Percentiles rank a stretch among this genome's conserved stretches.
Evolutionary conservation across 2,888 invertebrate species (phyloP).

Genomic region (Drosophila multiciliata): DNA sequence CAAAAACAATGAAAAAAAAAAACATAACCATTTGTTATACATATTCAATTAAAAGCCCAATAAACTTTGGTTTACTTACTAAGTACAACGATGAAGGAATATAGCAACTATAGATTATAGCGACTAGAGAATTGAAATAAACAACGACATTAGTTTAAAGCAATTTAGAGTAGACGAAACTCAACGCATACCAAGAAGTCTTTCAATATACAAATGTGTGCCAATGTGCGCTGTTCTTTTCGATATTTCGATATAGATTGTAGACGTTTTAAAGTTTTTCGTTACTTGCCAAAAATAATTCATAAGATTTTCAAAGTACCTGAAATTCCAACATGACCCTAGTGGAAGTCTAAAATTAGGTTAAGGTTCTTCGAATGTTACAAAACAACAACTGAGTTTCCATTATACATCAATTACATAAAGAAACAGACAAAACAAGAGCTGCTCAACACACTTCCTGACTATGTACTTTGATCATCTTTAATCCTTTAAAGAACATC

Average conservation of each 20-base stretch:
- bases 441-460: constrained; percentile 47
- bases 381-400: constrained; percentile 45
- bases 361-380: constrained; percentile 60
- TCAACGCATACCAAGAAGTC: constrained; percentile 60
- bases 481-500: constrained; percentile 28
- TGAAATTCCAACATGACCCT: constrained; percentile 71
- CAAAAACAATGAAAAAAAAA: background rate
- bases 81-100: constrained; percentile 58
- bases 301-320: constrained; percentile 80
- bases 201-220: constrained; percentile 62
- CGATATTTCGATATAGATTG: constrained; percentile 43
- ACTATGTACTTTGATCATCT: constrained; percentile 44
- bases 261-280: constrained; percentile 56
- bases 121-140: constrained; percentile 59
- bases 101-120: constrained; percentile 40
- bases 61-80: constrained; percentile 34
- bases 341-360: constrained; percentile 68
- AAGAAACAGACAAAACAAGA: background rate
- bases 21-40: constrained; percentile 2
- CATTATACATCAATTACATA: constrained; percentile 28
- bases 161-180: constrained; percentile 64
- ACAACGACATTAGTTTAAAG: constrained; percentile 81
- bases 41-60: constrained; percentile 13
- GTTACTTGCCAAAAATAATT: constrained; percentile 72
- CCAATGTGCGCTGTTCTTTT: constrained; percentile 39